Evolutionary conservation across 1,140 invertebrate species (phyloP).

Genomic region (Atta colombica): DNA sequence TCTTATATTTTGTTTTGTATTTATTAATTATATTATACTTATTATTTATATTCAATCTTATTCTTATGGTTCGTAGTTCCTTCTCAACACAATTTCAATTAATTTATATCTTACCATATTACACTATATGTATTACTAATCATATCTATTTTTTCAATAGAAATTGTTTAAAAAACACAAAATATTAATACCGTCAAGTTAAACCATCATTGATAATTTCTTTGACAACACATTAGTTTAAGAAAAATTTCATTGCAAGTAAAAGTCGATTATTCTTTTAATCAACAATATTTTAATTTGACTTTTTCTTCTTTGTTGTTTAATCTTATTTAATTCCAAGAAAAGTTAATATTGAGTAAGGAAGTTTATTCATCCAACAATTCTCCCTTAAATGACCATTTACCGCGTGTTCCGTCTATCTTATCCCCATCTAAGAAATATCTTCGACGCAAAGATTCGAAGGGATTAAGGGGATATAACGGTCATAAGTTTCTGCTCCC

Average conservation of each 20-base stretch:
- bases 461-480: conserved; percentile 33
- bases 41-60: too few species aligned
- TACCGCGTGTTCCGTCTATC: not conserved
- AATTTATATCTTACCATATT: too few species aligned
- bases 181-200: not conserved
- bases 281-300: not conserved
- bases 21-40: too few species aligned
- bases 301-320: not conserved
- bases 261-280: not conserved
- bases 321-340: not conserved
- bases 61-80: too few species aligned
- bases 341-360: not conserved
- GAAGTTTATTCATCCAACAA: not conserved
- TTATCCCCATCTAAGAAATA: conserved; percentile 29
- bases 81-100: too few species aligned
- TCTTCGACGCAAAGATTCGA: conserved; percentile 13
- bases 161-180: not conserved
- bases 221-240: not conserved
- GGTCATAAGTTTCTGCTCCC: conserved; percentile 41
- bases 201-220: not conserved
- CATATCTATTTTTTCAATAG: not conserved
- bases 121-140: too few species aligned
- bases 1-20: too few species aligned
- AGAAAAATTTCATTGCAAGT: not conserved
- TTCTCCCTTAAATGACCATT: conserved; percentile 12